Conservation (phyloP, 2,113 vertebrate genomes). For the Hylia prasina region DNA sequence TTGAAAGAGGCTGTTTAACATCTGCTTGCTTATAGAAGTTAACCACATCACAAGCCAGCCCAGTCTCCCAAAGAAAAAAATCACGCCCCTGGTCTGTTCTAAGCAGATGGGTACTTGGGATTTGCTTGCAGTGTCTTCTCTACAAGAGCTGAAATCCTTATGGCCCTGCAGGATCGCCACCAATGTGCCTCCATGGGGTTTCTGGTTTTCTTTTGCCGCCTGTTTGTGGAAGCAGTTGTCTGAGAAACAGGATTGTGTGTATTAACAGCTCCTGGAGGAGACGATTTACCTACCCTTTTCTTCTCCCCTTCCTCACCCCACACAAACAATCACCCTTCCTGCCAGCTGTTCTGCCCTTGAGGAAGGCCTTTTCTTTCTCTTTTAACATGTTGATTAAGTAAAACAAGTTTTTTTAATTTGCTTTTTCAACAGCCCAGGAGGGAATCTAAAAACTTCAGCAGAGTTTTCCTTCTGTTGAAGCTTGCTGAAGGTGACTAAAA, state of each 20-base stretch:
- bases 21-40: background rate
- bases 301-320: background rate
- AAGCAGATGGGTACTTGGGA: background rate
- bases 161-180: background rate
- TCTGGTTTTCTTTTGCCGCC: background rate
- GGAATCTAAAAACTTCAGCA: background rate
- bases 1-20: background rate
- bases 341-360: background rate
- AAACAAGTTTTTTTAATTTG: background rate
- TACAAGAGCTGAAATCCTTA: background rate
- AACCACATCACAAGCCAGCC: background rate
- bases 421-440: background rate
- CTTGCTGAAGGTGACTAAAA: background rate
- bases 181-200: background rate
- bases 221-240: background rate
- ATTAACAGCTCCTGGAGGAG: background rate
- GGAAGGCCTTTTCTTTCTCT: background rate
- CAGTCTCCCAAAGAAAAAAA: background rate
- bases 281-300: background rate
- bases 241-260: background rate
- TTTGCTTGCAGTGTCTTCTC: background rate
- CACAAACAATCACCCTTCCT: background rate
- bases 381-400: background rate
- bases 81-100: background rate
- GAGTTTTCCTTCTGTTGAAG: background rate